Conservation (phyloP, 2,113 vertebrate genomes). For the Cryptomyrus ogoouensis region DNA sequence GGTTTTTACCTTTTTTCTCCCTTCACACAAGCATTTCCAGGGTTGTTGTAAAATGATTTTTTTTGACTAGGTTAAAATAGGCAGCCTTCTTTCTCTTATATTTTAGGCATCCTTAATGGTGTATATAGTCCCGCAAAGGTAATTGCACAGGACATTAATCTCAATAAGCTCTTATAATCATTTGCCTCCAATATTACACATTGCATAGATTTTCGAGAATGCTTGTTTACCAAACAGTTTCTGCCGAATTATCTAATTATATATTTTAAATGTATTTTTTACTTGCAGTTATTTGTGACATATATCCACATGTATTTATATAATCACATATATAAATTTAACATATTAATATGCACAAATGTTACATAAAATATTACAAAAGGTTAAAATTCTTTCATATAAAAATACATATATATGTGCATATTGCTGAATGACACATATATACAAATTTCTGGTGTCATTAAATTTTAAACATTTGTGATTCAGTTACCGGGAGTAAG, state of each 20-base stretch:
- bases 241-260: background rate
- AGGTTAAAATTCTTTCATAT: background rate
- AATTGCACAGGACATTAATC: background rate
- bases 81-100: constrained; percentile 1
- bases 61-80: constrained; percentile 8
- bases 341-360: background rate
- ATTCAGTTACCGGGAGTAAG: background rate
- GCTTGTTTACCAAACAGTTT: constrained; percentile 11
- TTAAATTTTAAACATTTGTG: background rate
- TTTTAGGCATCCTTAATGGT: constrained; percentile 17
- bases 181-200: constrained; percentile 13
- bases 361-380: background rate
- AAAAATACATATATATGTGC: background rate
- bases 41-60: background rate
- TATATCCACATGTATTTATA: background rate
- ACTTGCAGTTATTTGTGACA: background rate
- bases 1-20: background rate
- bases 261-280: background rate
- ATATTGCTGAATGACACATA: background rate
- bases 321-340: background rate
- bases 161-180: constrained; percentile 13
- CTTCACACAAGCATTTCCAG: background rate
- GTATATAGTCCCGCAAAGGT: constrained; percentile 1
- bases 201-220: constrained; percentile 11
- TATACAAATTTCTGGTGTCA: background rate